Base-by-base conservation (phyloP, 2,113 vertebrate genomes). In the Falco punctatus region DNA sequence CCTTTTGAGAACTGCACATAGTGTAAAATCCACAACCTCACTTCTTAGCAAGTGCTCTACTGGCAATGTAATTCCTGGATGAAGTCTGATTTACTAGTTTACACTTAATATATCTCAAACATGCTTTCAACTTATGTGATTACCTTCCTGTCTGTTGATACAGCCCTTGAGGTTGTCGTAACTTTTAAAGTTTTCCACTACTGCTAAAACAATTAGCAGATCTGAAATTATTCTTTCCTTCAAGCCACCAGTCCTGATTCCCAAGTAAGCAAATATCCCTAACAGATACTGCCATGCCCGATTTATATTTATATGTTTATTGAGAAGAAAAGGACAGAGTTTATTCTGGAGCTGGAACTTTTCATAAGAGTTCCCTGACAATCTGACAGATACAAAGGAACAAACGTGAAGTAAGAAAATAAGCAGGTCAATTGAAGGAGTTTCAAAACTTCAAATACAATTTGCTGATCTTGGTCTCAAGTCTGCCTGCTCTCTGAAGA, bases 381-480 rank as follows among this genome's bases (percentile, higher is more conserved):
- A 51, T 51, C 46, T 28, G 42, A 83, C 9, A 21, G 21, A 59
- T 67, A 40, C 32, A 67, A 52, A 73, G 38, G 58, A 89, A 57
- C 13, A 89, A 84, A 82, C 2, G 9, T 30, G 30, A 85, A 84
- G 33, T 44, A 87, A 74, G 54, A 79, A 94, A 85, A 94, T 22
- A 90, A 89, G 52, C 54, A 86, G 86, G 51, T 65, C 78, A 94
- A 17, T 49, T 62, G 66, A 49, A 82, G 70, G 49, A 95, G 64
- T 77, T 91, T 86, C n/a, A 87, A 21, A 83, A 33, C 38, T 87
- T 82, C 21, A 64, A 65, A 46, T 22, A 73, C 10, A 62, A 73
- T 81, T 92, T 91, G 67, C 58, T 87, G 78, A 80, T 91, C 74
- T 89, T 82, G 62, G 46, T 91, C 81, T 58, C 67, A 73, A 66